Evolutionary conservation across 2,888 invertebrate species (phyloP), one percentile per base, ranked within the genome.

Genomic region (Chrysolina oricalcia): DNA sequence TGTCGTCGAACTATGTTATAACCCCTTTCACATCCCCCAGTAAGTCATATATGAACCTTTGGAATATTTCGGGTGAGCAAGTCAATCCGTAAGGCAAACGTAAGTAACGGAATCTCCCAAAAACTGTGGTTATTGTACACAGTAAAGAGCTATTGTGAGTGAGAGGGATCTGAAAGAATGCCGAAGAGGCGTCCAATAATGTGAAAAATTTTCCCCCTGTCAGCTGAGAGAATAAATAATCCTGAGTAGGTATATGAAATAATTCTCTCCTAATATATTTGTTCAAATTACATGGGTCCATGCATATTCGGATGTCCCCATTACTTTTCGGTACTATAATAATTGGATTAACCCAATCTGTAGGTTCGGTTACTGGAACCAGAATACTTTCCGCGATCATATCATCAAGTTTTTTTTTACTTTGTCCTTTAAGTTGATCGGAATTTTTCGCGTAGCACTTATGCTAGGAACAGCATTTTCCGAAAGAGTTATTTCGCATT

Each of bases 91-190:
- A 35, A 35, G 35, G 35, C 35, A 35, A 35, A 35, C 35, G 35
- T 35, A 35, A 27, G 27, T 27, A 27, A 5, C 27, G 27, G 27
- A 27, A 27, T 27, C 27, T 27, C 5, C 27, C 27, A 43, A 48
- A 76, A 40, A n/a, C 11, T n/a, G 75, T 74, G 13, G 64, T 66
- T 13, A 74, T 46, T 8, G 74, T 75, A 19, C 75, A 76, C 35
- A 35, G 35, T 35, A 35, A 35, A 23, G 75, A 76, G 27, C 76
- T 79, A 68, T 78, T 65, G 74, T 72, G 68, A 11, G 11, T 35
- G 27, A 78, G 53, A n/a, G 76, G 76, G n/a, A 78, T 48, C 53
- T 75, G 76, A n/a, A 78, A 23, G 56, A 78, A 80, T 56, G 79
- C 77, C 10, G 69, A 72, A n/a, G 78, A 78, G 19, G 75, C 76